Base-by-base conservation (phyloP, 1,140 invertebrate species). In the Drosophila yakuba region DNA sequence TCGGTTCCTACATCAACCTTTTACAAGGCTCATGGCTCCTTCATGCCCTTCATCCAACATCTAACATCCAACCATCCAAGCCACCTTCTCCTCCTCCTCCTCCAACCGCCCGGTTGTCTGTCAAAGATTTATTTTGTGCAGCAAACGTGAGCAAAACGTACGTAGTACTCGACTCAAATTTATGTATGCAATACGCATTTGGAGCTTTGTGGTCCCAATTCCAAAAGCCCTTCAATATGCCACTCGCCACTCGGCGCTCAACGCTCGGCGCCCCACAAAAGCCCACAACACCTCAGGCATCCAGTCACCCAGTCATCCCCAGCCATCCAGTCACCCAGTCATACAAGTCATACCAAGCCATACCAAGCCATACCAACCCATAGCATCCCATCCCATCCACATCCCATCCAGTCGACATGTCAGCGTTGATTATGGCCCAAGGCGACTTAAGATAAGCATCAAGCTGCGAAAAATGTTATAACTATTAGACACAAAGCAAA, bases 111-210 rank as follows among this genome's bases (percentile, higher is more conserved):
- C 8, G 28, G 35, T 44, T 64, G 36, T 72, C 71, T 62, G 50
- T 36, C 50, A n/a, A 74, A 50, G 71, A 74, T 74, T 74, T 74
- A 74, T 74, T 62, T 74, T 74, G 69, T 74, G 71, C 71, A 74
- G 69, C 71, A 74, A 58, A 69, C 36, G 64, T 71, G 45, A 39
- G 25, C 67, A 60, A 59, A 72, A 74, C 48, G 38, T 52, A 39
- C 38, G 38, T 14, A 39, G 8, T 39, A 52, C 48, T 59, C 41
- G 23, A 43, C 47, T 50, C 54, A 76, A 54, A 59, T 76, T 76
- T 76, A 76, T 76, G 74, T 76, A 76, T 76, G 61, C 74, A 76
- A 67, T 62, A 76, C 72, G 74, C 62, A 76, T 76, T 76, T 75
- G 50, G 61, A 32, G 71, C 72, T 74, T 73, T 74, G 71, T 58